phyloP scores from a whole-genome alignment of 1,140 invertebrate species.

The Drosophila chauvacae region DNA sequence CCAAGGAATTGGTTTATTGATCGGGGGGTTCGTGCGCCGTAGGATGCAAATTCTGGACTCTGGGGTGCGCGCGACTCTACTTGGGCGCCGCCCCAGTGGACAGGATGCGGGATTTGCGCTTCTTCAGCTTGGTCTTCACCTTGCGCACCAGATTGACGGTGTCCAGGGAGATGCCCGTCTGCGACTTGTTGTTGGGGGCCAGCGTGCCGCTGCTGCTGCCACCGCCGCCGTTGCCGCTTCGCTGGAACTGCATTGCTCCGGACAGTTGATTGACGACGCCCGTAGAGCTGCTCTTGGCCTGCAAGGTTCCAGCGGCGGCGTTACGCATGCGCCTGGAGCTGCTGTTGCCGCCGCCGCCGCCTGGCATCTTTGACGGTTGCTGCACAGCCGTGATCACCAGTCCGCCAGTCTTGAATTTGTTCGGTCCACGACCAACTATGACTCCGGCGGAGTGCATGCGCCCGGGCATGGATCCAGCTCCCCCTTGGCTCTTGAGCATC shows the following conservation, averaged over 20 bases:
- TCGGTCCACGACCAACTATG: conserved; percentile 24
- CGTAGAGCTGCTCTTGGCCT: conserved; percentile 24
- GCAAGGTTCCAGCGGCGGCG: conserved; percentile 11
- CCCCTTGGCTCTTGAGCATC: conserved; percentile 43
- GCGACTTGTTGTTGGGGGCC: conserved; percentile 49
- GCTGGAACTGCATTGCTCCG: conserved; percentile 38
- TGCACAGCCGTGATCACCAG: conserved; percentile 86
- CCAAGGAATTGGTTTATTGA: background rate
- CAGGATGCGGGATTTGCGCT: conserved; percentile 70
- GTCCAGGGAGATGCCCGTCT: conserved; percentile 48
- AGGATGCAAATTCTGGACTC: background rate
- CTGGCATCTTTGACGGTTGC: conserved; percentile 27
- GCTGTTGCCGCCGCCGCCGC: conserved; percentile 21
- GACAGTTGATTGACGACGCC: conserved; percentile 10
- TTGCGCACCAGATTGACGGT: conserved; percentile 73
- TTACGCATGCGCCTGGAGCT: conserved; percentile 56
- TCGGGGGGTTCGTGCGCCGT: background rate
- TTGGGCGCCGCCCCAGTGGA: conserved; percentile 42
- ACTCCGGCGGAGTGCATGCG: conserved; percentile 41
- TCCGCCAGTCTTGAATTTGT: conserved; percentile 87
- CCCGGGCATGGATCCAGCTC: conserved; percentile 12
- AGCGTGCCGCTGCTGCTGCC: conserved; percentile 15
- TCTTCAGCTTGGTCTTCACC: conserved; percentile 80
- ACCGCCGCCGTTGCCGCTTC: conserved; percentile 7
- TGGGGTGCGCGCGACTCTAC: conserved; percentile 4